These are phyloP conservation scores for Tangara arthus DNA, from an alignment of 2,797 vertebrate species.

Conservation along the genomic window DNA sequence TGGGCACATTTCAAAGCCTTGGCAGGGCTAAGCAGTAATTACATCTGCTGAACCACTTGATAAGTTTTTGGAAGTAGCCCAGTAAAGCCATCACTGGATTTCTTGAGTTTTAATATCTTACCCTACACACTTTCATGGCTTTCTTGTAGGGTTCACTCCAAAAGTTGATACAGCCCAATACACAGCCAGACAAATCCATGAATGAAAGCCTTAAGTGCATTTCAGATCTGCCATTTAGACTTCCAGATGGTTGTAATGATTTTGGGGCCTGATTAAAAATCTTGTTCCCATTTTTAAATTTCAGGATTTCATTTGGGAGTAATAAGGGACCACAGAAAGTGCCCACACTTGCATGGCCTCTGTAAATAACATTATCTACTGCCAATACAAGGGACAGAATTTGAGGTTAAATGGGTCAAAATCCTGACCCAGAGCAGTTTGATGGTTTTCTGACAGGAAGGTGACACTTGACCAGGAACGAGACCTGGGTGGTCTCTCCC, in stretches of 20 bases:
- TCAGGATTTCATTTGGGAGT: not conserved
- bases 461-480: not conserved
- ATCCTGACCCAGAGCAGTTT: not conserved
- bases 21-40: slow-evolving; percentile 81
- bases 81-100: slow-evolving; percentile 76
- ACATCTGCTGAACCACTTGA: slow-evolving; percentile 79
- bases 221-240: not conserved
- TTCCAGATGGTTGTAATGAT: not conserved
- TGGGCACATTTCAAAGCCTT: slow-evolving; percentile 77
- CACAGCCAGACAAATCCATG: not conserved
- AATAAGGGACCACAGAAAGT: not conserved
- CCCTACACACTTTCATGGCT: slow-evolving; percentile 56
- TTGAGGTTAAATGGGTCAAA: not conserved
- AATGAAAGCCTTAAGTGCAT: not conserved
- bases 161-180: not conserved
- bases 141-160: slow-evolving; percentile 8
- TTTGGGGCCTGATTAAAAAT: not conserved
- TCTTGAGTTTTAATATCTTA: slow-evolving; percentile 71
- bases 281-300: not conserved
- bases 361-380: not conserved
- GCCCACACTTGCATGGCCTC: accelerated
- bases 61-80: slow-evolving; percentile 79
- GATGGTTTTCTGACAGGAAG: not conserved
- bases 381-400: not conserved
- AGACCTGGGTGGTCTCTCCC: not conserved